phyloP scores from a whole-genome alignment of 2,888 invertebrate genomes.

The Leistus spinibarbis region DNA sequence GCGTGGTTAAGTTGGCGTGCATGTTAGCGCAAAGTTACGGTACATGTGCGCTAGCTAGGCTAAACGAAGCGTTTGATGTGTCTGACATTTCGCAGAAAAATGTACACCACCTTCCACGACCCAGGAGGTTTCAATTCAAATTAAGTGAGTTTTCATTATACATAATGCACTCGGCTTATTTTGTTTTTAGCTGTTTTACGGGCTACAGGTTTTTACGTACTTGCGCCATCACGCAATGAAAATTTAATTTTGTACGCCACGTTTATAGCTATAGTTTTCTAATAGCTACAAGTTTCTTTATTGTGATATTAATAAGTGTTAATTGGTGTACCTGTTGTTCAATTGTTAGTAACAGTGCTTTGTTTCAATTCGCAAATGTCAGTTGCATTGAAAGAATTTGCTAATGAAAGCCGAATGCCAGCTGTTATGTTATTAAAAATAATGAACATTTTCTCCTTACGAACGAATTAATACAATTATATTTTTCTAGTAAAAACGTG shows the following conservation, averaged over 20 bases:
- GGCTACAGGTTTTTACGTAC: background rate
- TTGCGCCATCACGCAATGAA: background rate
- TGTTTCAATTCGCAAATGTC: background rate
- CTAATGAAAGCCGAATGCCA: background rate
- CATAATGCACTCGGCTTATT: constrained; percentile 12
- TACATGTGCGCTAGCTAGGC: background rate
- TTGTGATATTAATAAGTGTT: background rate
- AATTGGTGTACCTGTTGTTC: background rate
- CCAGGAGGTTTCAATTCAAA: constrained; percentile 11
- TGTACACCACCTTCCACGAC: constrained; percentile 6
- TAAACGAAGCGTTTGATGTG: constrained; percentile 12
- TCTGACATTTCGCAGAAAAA: constrained; percentile 15
- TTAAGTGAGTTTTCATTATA: constrained; percentile 1
- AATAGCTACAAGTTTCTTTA: background rate
- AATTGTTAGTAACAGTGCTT: background rate
- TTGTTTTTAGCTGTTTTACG: too few relatives aligned
- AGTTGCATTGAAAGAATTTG: background rate
- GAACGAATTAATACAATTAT: background rate
- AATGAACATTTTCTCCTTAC: background rate
- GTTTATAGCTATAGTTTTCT: background rate
- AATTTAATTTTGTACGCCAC: background rate
- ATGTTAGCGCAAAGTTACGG: constrained; percentile 7
- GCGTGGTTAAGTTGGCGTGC: constrained; percentile 2
- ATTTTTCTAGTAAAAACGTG: background rate
- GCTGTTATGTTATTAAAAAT: background rate